Evolutionary conservation across 2,113 vertebrate genomes (phyloP).

Genomic region (Poeciliopsis turrubarensis): DNA sequence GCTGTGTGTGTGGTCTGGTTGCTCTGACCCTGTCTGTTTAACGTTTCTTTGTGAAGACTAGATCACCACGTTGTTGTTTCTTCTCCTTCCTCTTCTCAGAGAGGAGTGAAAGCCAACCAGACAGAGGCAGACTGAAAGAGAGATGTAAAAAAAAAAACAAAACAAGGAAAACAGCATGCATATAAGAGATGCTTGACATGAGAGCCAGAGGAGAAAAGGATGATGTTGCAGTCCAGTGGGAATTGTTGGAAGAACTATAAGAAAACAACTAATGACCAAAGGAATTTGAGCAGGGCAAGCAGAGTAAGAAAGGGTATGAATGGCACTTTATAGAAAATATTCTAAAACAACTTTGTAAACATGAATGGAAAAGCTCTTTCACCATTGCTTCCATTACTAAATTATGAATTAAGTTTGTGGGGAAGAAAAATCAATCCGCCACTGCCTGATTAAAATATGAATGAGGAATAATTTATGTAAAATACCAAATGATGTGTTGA

Average conservation of each 20-base stretch:
- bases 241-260: slow-evolving; percentile 38
- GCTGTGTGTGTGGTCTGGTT: neutral
- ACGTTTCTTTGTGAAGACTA: slow-evolving; percentile 32
- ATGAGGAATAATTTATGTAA: slow-evolving; percentile 53
- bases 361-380: slow-evolving; percentile 44
- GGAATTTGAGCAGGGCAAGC: slow-evolving; percentile 45
- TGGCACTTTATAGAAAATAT: slow-evolving; percentile 46
- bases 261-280: slow-evolving; percentile 60
- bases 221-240: slow-evolving; percentile 37
- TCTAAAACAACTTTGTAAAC: slow-evolving; percentile 20
- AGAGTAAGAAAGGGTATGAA: slow-evolving; percentile 35
- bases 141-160: slow-evolving; percentile 47
- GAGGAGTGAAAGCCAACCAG: slow-evolving; percentile 45
- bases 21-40: slow-evolving; percentile 5
- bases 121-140: slow-evolving; percentile 38
- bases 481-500: slow-evolving; percentile 36
- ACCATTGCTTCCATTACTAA: slow-evolving; percentile 23
- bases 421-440: slow-evolving; percentile 36
- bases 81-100: slow-evolving; percentile 37
- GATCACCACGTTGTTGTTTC: slow-evolving; percentile 49
- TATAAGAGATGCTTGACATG: slow-evolving; percentile 53
- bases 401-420: slow-evolving; percentile 57
- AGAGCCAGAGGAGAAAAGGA: slow-evolving; percentile 27
- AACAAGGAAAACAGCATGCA: slow-evolving; percentile 29
- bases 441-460: slow-evolving; percentile 47